These are phyloP conservation scores for Thalassaphorura encarpata DNA, from an alignment of 1,140 invertebrate species.

Conservation along the genomic window DNA sequence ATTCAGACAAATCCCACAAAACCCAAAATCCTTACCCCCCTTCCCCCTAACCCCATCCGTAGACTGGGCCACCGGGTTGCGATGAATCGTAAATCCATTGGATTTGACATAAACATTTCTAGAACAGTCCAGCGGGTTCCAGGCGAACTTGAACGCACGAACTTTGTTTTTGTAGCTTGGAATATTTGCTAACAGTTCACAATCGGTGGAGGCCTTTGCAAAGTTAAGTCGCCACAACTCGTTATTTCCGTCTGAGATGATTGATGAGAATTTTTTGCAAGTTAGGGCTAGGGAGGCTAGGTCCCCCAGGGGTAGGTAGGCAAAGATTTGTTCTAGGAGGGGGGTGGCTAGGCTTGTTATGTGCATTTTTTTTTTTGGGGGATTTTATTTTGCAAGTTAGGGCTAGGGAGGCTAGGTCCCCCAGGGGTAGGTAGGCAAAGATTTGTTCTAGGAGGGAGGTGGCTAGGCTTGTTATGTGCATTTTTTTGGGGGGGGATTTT, in stretches of 20 bases:
- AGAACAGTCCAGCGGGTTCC: constrained; percentile 95
- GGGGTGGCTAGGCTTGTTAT: no score
- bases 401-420: constrained; percentile 76
- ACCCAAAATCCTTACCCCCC: constrained; percentile 44
- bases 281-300: constrained; percentile 80
- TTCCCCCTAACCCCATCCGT: constrained; percentile 93
- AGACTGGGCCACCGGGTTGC: constrained; percentile 96
- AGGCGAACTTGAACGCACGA: constrained; percentile 86
- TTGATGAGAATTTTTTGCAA: constrained; percentile 85
- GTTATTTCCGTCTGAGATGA: constrained; percentile 86
- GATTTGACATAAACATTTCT: constrained; percentile 94
- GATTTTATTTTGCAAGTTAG: constrained; percentile 90
- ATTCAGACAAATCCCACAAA: no score
- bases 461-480: no score
- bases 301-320: constrained; percentile 77
- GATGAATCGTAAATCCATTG: constrained; percentile 93
- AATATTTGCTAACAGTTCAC: constrained; percentile 78
- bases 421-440: constrained; percentile 82
- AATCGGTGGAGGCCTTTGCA: constrained; percentile 72
- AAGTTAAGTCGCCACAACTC: constrained; percentile 94
- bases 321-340: no score
- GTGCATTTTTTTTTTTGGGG: no score
- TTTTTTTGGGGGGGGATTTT: no score
- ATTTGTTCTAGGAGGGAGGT: no score
- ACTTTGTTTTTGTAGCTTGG: constrained; percentile 89